Evolutionary conservation across 2,797 vertebrate species (phyloP).

Genomic region (Catamblyrhynchus diadema): DNA sequence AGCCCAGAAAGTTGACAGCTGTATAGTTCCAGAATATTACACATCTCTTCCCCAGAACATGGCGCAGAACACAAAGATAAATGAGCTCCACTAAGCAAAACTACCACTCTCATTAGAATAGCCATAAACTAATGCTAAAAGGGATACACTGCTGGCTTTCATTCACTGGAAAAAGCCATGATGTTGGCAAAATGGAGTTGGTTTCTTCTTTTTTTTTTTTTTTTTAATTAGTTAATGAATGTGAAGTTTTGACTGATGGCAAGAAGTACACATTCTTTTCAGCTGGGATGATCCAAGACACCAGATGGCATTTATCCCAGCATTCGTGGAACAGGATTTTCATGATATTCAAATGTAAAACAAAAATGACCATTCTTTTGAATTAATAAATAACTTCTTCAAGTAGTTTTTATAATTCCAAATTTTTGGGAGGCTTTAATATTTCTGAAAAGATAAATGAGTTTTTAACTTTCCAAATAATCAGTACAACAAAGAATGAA

Average conservation of each 20-base stretch:
- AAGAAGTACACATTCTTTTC: slow-evolving; percentile 25
- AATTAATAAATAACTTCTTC: slow-evolving; percentile 57
- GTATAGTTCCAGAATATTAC: background rate
- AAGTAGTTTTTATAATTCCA: slow-evolving; percentile 46
- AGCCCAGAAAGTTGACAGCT: background rate
- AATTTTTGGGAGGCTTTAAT: background rate
- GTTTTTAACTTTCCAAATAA: background rate
- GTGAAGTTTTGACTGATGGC: slow-evolving; percentile 49
- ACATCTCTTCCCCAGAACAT: background rate
- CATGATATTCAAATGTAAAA: slow-evolving; percentile 51
- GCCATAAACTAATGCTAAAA: background rate
- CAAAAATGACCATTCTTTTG: slow-evolving; percentile 28
- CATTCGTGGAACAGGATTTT: slow-evolving; percentile 23
- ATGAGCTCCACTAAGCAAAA: background rate
- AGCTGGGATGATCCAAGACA: background rate
- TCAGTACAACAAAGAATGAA: background rate
- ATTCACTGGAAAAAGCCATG: background rate
- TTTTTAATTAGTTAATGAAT: slow-evolving; percentile 23
- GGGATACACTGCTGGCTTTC: background rate
- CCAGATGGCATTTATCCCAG: slow-evolving; percentile 28
- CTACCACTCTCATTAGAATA: background rate
- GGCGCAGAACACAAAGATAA: background rate
- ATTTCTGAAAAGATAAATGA: slow-evolving; percentile 29
- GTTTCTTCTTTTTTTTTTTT: background rate
- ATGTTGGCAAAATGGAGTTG: background rate